Evolutionary conservation across 2,888 invertebrate species (phyloP), one percentile per base, ranked within the genome.

Genomic region (Hirtodrosophila trivittata): DNA sequence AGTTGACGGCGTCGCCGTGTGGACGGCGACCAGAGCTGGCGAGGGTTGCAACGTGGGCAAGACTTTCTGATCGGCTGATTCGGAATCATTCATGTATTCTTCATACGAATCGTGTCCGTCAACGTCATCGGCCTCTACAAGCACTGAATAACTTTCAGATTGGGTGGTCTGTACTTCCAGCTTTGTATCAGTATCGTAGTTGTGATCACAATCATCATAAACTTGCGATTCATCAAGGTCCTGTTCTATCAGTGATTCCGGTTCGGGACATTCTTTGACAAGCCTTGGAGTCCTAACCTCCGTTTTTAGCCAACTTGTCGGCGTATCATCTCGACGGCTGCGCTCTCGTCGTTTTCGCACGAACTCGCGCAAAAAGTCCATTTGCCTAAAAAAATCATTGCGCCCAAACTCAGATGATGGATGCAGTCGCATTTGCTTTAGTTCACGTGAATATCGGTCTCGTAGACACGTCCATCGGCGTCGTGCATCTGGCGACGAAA

Each of bases 381-480:
- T 89, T 49, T 87, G 86, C 3, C 75, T 63, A 10, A 88, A 89
- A 32, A 89, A 89, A 7, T 89, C 86, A 58, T 86, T 89, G 13
- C 73, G 77, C 0, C 86, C 88, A 35, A 84, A 88, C 4, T 89
- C 87, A 1, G 65, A 72, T 35, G 54, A 58, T 1, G 89, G 89
- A 65, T 89, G 86, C 33, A 86, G 38, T 0, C 87, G 87, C 65
- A 88, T 71, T 42, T 87, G 86, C 42, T 90, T 90, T 0, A 91
- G 71, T 55, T 91, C 91, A 1, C 91, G 85, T 0, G 89, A 89
- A 62, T 91, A 91, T 6, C 90, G 88, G 66, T 91, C 91, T 1
- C 91, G 81, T 6, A 91, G 64, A 1, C 89, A 90, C 0, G 90
- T 90, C 91, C 91, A 91, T 1, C 90, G 81, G n/a, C 89, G 83